Evolutionary conservation across 1,140 invertebrate species (phyloP), one percentile per base, ranked within the genome.

Genomic region (Hermetia illucens): DNA sequence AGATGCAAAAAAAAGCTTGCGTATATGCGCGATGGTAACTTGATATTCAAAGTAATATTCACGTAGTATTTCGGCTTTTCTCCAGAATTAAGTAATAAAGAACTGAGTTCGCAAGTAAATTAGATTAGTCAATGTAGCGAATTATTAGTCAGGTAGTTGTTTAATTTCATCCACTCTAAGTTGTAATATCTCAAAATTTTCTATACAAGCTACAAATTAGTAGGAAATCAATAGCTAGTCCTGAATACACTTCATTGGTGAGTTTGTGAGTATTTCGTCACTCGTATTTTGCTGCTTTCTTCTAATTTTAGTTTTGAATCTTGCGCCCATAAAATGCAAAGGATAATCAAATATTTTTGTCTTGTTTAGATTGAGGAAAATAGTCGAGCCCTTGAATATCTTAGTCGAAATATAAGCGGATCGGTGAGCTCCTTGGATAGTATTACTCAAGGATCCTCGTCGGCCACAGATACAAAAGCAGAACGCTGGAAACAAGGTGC

Each of bases 341-440:
- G n/a, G n/a, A n/a, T n/a, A n/a, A n/a, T n/a, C n/a, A 40, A 31
- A 45, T 5, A 47, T 47, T 44, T 42, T 16, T 25, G 16, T 41
- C 34, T 33, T 45, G 39, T 39, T 39, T 65, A 95, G 91, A 95
- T 95, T 65, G 90, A 95, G 71, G 90, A 95, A 65, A 93, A 92
- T 58, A 89, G 89, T 47, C 74, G 82, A 52, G 81, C 84, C 44
- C 66, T 94, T 50, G 84, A 91, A 58, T 86, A 89, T 58, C 68
- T 91, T 45, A 78, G 78, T 32, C 82, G 83, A 41, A 74, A 78
- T 46, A 78, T 82, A 59, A 77, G 79, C 42, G 72, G 72, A 39
- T 87, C 83, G 43, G 75, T 76, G 24, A 82, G 80, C 58, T 85
- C 82, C 46, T 65, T 87, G 46, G 84, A 87, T 54, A 84, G 75